phyloP scores from a whole-genome alignment of 2,888 invertebrate species.

The Idaea aversata region DNA sequence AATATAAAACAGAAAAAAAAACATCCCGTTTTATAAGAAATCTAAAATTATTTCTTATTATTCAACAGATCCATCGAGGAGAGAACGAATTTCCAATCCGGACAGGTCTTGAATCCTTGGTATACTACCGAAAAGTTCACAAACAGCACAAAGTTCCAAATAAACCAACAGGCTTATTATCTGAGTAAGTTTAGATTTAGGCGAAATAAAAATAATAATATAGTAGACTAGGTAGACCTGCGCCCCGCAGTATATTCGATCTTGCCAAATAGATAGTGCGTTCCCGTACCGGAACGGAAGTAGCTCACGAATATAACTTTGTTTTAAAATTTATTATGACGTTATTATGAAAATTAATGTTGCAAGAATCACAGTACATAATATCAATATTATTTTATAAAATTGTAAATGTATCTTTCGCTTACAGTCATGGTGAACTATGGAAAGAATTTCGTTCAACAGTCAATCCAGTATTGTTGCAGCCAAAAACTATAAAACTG shows the following conservation, averaged over 20 bases:
- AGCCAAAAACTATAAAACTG: conserved; percentile 85
- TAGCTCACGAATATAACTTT: conserved; percentile 18
- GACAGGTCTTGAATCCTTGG: conserved; percentile 47
- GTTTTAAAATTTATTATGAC: conserved; percentile 30
- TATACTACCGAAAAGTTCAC: conserved; percentile 43
- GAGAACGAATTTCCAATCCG: conserved; percentile 51
- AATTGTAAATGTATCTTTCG: not conserved
- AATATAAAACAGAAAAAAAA: not conserved
- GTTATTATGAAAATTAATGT: too few species aligned
- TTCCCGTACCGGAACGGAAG: too few species aligned
- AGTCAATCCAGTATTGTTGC: conserved; percentile 88
- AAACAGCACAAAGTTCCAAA: conserved; percentile 19
- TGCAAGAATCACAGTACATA: not conserved
- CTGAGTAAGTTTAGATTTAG: conserved; percentile 38
- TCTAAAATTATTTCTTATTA: not conserved
- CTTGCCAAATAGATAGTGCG: conserved; percentile 24
- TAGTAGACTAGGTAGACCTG: conserved; percentile 10
- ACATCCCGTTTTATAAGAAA: not conserved
- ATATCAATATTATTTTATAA: not conserved
- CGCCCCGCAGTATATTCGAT: too few species aligned
- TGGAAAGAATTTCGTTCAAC: conserved; percentile 88
- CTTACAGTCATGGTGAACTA: conserved; percentile 84
- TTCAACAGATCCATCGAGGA: conserved; percentile 48
- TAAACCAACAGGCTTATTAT: conserved; percentile 36
- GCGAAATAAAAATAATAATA: conserved; percentile 46